phyloP scores from a whole-genome alignment of 2,797 vertebrate species.

The Oreochromis grahami region DNA sequence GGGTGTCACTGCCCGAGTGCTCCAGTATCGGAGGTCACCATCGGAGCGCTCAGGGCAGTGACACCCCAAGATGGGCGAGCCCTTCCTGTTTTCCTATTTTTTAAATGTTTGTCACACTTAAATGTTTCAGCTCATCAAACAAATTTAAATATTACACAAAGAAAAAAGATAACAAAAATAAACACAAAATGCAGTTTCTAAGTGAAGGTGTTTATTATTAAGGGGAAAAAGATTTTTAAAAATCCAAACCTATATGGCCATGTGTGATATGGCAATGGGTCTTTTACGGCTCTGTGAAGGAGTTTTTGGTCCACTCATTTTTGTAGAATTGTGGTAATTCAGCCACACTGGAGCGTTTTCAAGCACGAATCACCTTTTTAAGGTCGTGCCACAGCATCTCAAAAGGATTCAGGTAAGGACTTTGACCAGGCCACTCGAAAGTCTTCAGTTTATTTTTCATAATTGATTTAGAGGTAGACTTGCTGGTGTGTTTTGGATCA shows the following conservation, averaged over 20 bases:
- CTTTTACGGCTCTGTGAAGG: not conserved
- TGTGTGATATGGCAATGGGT: not conserved
- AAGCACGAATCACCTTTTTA: not conserved
- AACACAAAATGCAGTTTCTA: not conserved
- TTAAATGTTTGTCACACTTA: not conserved
- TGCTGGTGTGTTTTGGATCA: not conserved
- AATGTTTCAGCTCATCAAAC: not conserved
- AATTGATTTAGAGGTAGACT: not conserved
- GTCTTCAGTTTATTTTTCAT: not conserved
- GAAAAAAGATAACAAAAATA: not conserved
- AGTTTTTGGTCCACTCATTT: not conserved
- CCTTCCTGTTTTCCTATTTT: not conserved
- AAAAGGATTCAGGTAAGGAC: not conserved
- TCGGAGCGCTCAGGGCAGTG: not conserved
- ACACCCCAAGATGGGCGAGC: not conserved
- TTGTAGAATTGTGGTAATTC: not conserved
- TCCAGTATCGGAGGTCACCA: not conserved
- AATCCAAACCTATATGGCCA: not conserved
- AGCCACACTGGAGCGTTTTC: not conserved
- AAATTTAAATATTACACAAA: not conserved
- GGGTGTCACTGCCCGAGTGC: not conserved
- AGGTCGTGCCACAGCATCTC: not conserved
- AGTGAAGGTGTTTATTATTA: not conserved
- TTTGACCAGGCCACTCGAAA: not conserved
- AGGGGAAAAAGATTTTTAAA: not conserved